These are phyloP conservation scores for Chirona hameri DNA, from an alignment of 2,888 invertebrate genomes.

Conservation along the genomic window DNA sequence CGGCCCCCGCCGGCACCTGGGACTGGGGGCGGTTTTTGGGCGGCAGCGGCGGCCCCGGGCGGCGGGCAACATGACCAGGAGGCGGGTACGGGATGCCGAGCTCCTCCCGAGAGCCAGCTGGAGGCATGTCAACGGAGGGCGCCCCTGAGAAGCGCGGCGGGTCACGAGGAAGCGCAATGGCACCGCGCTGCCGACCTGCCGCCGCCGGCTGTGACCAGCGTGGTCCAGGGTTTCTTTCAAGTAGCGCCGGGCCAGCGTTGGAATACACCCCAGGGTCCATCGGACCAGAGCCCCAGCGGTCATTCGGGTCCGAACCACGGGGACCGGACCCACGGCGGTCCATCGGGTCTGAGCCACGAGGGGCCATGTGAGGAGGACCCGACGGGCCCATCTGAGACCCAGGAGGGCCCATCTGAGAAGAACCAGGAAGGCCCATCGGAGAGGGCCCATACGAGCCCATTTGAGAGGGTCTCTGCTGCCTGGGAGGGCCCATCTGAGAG, in stretches of 20 bases:
- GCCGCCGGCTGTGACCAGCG: not conserved
- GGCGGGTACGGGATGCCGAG: conserved; percentile 10
- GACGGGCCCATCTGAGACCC: too few relatives aligned
- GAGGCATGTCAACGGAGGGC: not conserved
- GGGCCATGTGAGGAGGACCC: too few relatives aligned
- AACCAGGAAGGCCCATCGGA: too few relatives aligned
- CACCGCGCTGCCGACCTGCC: not conserved
- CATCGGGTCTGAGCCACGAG: too few relatives aligned
- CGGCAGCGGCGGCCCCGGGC: not conserved
- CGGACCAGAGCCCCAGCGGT: not conserved
- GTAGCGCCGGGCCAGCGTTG: too few relatives aligned
- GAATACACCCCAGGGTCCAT: too few relatives aligned
- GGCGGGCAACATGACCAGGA: not conserved
- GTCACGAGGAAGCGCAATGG: not conserved
- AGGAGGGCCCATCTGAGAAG: not conserved
- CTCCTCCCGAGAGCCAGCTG: not conserved
- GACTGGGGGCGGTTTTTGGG: not conserved
- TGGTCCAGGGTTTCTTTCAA: too few relatives aligned
- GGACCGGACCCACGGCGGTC: not conserved
- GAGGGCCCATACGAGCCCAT: too few relatives aligned
- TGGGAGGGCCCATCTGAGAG: too few relatives aligned
- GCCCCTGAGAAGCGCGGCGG: not conserved
- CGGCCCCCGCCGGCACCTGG: not conserved
- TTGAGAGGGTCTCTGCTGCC: too few relatives aligned
- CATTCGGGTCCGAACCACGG: too few relatives aligned